Base-by-base conservation (phyloP, 1,140 invertebrate genomes). In the Sinella curviseta region DNA sequence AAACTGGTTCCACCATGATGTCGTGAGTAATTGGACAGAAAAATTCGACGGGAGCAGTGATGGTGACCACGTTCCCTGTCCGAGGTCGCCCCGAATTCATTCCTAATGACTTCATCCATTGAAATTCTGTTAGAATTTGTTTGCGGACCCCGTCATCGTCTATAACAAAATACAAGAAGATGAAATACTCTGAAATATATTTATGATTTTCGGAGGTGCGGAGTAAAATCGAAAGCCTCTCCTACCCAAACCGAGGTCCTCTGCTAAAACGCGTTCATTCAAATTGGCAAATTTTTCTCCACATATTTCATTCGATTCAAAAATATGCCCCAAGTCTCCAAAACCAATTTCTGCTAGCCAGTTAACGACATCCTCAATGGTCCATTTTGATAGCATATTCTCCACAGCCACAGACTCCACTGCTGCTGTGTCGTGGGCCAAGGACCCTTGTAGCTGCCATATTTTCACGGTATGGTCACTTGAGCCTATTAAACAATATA, bases 11-110 rank as follows among this genome's bases (percentile, higher is more conserved):
- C 77, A 88, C 89, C 92, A 94, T 94, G 33, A 94, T 88, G 84
- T 94, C 92, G 74, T 93, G 92, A 0, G 93, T 94, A 28, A 95
- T 94, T 16, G 94, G 93, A 87, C 94, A 95, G n/a, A 93, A 84
- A 84, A 91, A 93, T 84, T 94, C 92, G 81, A 91, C 86, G 3
- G 91, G 91, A 34, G 90, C 85, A 54, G 82, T 75, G 65, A 84
- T 84, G 16, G 82, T 78, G 3, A 80, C 81, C 8, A 76, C 74
- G 24, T 55, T 33, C 33, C 17, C 35, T 30, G 67, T 54, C 3
- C 35, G 28, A 39, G 82, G 79, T 74, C 80, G 80, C n/a, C 65
- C 77, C 20, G 78, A 80, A 60, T 73, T 82, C 76, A 83, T 75
- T 79, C 82, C 81, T 14, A 83, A 57, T 0, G 81, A 81, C 84